Base-by-base conservation (phyloP, 2,888 invertebrate species). In the Adelognathus sp. region DNA sequence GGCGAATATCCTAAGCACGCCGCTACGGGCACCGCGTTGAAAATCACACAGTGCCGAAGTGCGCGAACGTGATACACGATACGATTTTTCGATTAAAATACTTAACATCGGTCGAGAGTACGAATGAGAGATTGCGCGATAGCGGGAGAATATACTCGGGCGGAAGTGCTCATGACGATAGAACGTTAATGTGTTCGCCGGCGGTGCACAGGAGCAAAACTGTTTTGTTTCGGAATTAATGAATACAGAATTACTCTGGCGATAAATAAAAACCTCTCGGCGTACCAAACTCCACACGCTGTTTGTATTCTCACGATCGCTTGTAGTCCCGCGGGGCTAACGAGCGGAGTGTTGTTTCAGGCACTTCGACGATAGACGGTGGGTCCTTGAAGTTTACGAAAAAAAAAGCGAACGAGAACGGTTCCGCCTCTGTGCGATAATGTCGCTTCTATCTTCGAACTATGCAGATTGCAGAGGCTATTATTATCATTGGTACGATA, bases 81-180 rank as follows among this genome's bases (percentile, higher is more conserved):
- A 71, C 60, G 70, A 71, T 71, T 60, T n/a, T 71, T 61, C 39
- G 70, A 71, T 71, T 52, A 29, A 71, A 71, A 61, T 36, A 52
- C 60, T 50, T 50, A n/a, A 31, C 31, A 60, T 36, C 44, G 44
- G 31, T 56, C 6, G 14, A 71, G 16, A 52, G 3, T n/a, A n/a
- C 14, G 50, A 50, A 41, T 21, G 21, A 46, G 29, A 18, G 50
- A 29, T 36, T 29, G 61, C 14, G 24, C 36, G 36, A 50, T n/a
- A 50, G 31, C 14, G 14, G 14, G 24, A 21, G 29, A 27, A 21
- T 1, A 69, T 66, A 14, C 61, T 24, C 61, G 61, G 29, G 63
- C 67, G 54, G 54, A 67, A 67, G 54, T 29, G 29, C 52, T 67
- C 41, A n/a, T 27, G 39, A 39, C 27, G 52, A 52, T 67, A 6